Evolutionary conservation across 2,113 vertebrate genomes (phyloP).

Genomic region (Ictalurus punctatus): DNA sequence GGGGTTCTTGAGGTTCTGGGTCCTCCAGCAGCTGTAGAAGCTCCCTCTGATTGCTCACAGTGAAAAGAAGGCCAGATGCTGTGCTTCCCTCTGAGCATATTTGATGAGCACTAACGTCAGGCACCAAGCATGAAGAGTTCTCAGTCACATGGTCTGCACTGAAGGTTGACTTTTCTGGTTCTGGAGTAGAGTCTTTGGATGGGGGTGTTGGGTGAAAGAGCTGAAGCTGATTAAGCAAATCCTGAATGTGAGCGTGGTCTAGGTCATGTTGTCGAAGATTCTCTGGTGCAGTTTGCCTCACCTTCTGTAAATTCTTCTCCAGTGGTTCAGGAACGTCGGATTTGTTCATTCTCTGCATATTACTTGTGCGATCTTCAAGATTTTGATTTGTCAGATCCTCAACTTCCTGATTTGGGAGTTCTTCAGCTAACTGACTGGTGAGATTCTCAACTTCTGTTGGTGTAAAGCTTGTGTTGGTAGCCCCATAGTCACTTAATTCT

Average conservation of each 20-base stretch:
- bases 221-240: constrained; percentile 76
- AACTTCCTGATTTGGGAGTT: background rate
- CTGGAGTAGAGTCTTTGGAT: background rate
- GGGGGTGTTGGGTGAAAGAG: constrained; percentile 58
- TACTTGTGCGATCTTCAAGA: background rate
- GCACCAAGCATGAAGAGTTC: constrained; percentile 20
- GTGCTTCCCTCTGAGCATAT: constrained; percentile 28
- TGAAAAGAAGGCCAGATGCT: constrained; percentile 79
- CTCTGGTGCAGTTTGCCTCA: constrained; percentile 15
- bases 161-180: background rate
- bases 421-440: background rate
- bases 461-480: constrained; percentile 17
- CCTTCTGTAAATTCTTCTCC: constrained; percentile 12
- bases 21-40: constrained; percentile 78
- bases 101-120: constrained; percentile 48
- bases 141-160: background rate
- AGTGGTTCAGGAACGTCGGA: background rate
- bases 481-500: background rate
- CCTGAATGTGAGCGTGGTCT: constrained; percentile 73
- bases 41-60: constrained; percentile 77
- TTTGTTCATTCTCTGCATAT: background rate
- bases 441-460: constrained; percentile 28
- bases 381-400: background rate
- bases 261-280: constrained; percentile 57
- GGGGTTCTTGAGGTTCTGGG: constrained; percentile 59